These are phyloP conservation scores for Amphibalanus amphitrite DNA, from an alignment of 1,140 invertebrate species.

Conservation along the genomic window DNA sequence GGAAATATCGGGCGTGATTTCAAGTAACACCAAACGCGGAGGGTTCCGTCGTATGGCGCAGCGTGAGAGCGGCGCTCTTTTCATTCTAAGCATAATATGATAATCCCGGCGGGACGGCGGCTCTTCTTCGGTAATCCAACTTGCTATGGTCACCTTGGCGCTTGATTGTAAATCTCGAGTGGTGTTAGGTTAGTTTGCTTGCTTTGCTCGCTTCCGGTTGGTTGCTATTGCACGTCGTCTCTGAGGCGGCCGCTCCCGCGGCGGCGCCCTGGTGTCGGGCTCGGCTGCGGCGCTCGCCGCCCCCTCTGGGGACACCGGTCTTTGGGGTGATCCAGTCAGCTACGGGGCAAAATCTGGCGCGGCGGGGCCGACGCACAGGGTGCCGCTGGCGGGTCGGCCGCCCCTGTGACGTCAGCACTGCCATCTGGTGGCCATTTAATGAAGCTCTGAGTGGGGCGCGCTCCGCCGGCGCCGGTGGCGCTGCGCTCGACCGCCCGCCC, in stretches of 20 bases:
- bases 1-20: not conserved
- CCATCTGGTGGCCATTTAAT: not conserved
- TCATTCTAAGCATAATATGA: not conserved
- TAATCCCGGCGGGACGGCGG: not conserved
- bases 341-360: not conserved
- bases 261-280: not conserved
- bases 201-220: not conserved
- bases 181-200: conserved; percentile 1
- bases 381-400: too few species aligned
- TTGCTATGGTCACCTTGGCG: not conserved
- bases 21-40: not conserved
- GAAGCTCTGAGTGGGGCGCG: not conserved
- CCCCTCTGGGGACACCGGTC: not conserved
- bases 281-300: not conserved
- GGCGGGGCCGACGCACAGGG: too few species aligned
- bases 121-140: not conserved
- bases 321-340: too few species aligned
- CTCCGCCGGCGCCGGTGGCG: not conserved
- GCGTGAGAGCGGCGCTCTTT: not conserved
- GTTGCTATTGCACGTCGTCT: not conserved
- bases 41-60: not conserved
- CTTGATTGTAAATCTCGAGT: not conserved
- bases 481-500: too few species aligned
- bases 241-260: too few species aligned
- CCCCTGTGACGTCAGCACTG: not conserved